A percentile compares a stretch with the other conserved stretches of the same genome.
Conservation (phyloP, 2,797 vertebrate genomes). For the Neosalanx taihuensis region DNA sequence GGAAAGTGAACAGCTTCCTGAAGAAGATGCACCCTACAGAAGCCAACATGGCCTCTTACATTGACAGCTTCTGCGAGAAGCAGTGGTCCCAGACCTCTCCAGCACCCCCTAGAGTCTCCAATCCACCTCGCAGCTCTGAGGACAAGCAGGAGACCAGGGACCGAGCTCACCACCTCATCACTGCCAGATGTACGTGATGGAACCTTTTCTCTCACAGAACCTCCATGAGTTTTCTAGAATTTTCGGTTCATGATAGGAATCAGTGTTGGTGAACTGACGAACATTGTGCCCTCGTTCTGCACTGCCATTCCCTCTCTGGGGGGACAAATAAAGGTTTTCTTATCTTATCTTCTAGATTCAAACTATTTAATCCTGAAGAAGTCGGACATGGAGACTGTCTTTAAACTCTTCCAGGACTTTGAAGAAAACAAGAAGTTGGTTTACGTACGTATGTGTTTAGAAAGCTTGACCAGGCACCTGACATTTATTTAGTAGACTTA, state of each 20-base stretch:
- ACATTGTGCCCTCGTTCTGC: conserved; percentile 14
- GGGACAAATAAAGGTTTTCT: too few relatives aligned
- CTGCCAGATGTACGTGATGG: conserved; percentile 60
- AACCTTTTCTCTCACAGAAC: not conserved
- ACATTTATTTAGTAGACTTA: not conserved
- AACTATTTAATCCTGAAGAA: conserved; percentile 66
- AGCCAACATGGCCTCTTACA: conserved; percentile 61
- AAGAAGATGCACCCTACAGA: conserved; percentile 70
- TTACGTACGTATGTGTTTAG: conserved; percentile 65
- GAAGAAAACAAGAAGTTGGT: conserved; percentile 75
- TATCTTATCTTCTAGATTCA: conserved; percentile 51
- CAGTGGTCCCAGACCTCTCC: conserved; percentile 62
- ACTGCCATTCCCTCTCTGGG: too few relatives aligned
- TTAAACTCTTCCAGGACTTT: conserved; percentile 72
- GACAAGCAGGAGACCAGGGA: conserved; percentile 65
- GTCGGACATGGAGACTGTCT: conserved; percentile 64
- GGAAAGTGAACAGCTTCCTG: conserved; percentile 72
- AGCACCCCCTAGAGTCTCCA: not conserved
- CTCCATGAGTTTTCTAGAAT: not conserved
- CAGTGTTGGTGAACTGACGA: not conserved
- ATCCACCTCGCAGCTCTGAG: conserved; percentile 49
- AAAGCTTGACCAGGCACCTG: not conserved
- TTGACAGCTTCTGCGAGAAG: conserved; percentile 63
- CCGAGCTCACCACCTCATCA: conserved; percentile 67
- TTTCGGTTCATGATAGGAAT: not conserved